These are phyloP conservation scores for Octopus sinensis DNA, from an alignment of 1,140 invertebrate species.

Conservation along the genomic window DNA sequence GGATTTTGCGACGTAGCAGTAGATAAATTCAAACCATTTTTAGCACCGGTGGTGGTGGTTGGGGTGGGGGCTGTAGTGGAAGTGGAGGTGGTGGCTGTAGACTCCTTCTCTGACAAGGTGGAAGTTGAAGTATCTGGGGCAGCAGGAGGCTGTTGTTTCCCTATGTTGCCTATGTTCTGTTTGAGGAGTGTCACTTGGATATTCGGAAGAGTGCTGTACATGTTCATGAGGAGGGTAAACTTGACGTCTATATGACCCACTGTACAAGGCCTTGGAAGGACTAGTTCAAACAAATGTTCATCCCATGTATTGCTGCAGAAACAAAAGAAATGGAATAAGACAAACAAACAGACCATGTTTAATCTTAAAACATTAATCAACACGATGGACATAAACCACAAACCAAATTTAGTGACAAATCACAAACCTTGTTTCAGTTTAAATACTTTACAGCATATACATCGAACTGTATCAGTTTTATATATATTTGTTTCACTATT, in stretches of 20 bases:
- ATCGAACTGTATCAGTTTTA: no score
- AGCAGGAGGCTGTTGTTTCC: constrained; percentile 16
- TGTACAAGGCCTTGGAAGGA: constrained; percentile 69
- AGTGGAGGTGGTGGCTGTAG: constrained; percentile 13
- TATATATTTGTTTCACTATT: no score
- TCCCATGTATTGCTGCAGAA: constrained; percentile 74
- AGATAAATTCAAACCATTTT: not conserved
- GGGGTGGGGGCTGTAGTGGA: constrained; percentile 10
- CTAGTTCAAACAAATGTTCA: constrained; percentile 86
- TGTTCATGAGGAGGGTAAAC: constrained; percentile 72
- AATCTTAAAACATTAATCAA: no score
- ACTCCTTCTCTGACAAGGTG: constrained; percentile 17
- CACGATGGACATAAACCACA: no score
- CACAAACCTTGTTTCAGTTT: no score
- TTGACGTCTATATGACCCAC: constrained; percentile 84
- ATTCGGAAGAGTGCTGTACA: constrained; percentile 66
- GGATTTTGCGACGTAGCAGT: not conserved
- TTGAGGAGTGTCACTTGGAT: constrained; percentile 76
- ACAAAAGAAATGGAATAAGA: constrained; percentile 20
- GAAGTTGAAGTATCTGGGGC: not conserved
- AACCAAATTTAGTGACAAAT: no score
- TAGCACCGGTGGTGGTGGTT: not conserved
- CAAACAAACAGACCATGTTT: not conserved
- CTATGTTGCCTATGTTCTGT: constrained; percentile 64
- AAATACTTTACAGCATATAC: no score